Evolutionary conservation across 35 echinoderm and acorn worm genomes (phyloP), one percentile per base, ranked within the genome.

Genomic region (Eucidaris tribuloides): DNA sequence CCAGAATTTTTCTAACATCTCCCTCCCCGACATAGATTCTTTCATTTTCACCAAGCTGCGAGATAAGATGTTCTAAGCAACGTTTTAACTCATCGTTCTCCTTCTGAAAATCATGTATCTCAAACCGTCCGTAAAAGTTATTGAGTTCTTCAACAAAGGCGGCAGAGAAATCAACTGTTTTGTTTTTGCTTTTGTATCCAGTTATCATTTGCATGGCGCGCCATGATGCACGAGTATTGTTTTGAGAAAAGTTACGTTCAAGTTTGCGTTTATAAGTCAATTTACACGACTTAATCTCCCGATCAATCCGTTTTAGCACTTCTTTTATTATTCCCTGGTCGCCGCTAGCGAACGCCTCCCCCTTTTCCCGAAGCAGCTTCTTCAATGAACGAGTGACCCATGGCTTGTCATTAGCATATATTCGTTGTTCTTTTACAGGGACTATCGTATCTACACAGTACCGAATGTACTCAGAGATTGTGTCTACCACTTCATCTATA

Each of bases 71-170:
- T 34, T 49, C 2, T 81, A 81, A 39, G 19, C 36, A 23, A 59
- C 19, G 9, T 81, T 81, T 61, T 36, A 85, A 64, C 7, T 76
- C 68, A 57, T 76, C 30, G 31, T 76, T 50, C 31, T 18, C 64
- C 27, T 70, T 74, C 30, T 32, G 40, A 55, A 85, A 85, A 45
- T 85, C 68, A 27, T 52, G 42, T 29, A 24, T 61, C 36, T 85
- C 65, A 58, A 85, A 85, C 76, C 65, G 52, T 1, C 39, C 65
- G 40, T 86, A 86, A 59, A 86, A 83, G 46, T 65, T 46, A 83
- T 70, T 71, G n/a, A 86, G 83, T 74, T 86, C 83, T 55, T 74
- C 46, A 45, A 77, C 63, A 71, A 86, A 86, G 50, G 23, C 40
- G 11, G 62, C 62, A 66, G 62, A 66, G 17, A 66, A 29, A 66